Evolutionary conservation across 1,140 invertebrate genomes (phyloP), one percentile per base, ranked within the genome.

Genomic region (Pogonognathellus flavescens): DNA sequence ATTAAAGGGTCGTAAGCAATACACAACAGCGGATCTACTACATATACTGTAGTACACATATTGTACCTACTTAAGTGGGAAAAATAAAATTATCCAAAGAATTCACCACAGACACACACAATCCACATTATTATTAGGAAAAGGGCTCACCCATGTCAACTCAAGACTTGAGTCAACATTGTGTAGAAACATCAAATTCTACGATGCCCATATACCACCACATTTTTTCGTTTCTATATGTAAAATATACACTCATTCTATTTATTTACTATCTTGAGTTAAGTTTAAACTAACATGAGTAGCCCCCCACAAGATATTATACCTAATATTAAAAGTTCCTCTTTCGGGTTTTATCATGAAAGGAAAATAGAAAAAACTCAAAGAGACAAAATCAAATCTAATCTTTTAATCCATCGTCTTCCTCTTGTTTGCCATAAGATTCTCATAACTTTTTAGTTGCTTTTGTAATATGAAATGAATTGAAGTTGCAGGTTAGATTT

Each of bases 361-460:
- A 57, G 80, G 80, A 57, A 82, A 82, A 55, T 14, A 49, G 80
- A 20, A 59, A 59, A 59, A 80, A 80, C 49, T 50, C 16, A 31
- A 70, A 50, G 41, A 41, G 70, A 76, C 70, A 76, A 76, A 76
- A 76, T 76, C 70, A 76, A 76, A 76, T 76, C 70, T 49, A 76
- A 76, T 76, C 70, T 76, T 76, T 76, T 76, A 76, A 76, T 76
- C 70, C 70, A 76, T 76, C 70, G 25, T 76, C 70, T 76, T 76
- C 70, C 41, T 50, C 41, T 76, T 76, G 70, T 76, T 76, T 76
- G n/a, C 70, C 41, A 76, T 76, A 50, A 50, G 41, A 49, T 76
- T 41, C 70, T 76, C 70, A 50, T 66, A 76, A 50, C 70, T 49
- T 76, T 76, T 49, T 76, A 76, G 25, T 41, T 49, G 41, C n/a